These are phyloP conservation scores for Bicyclus anynana DNA, from an alignment of 1,140 invertebrate genomes.

Conservation along the genomic window DNA sequence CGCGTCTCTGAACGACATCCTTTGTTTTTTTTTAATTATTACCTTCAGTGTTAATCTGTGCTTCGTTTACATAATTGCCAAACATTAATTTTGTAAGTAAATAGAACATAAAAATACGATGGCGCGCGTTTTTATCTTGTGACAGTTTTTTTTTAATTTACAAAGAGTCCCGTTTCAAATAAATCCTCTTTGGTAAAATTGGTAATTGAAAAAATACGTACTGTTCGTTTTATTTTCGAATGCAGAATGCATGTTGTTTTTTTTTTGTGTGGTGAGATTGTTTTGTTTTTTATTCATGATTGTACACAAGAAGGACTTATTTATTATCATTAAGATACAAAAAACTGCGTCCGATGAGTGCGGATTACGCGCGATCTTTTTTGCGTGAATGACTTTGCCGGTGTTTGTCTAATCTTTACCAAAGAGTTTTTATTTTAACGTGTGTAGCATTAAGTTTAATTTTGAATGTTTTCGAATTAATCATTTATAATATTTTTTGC, in stretches of 20 bases:
- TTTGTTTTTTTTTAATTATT: conserved; percentile 16
- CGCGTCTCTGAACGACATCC: conserved; percentile 20
- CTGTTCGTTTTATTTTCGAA: conserved; percentile 9
- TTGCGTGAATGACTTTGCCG: no score
- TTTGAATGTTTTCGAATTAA: no score
- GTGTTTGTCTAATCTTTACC: conserved; percentile 9
- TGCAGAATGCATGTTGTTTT: neutral
- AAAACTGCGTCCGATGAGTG: conserved; percentile 6
- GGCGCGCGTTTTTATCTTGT: conserved; percentile 24
- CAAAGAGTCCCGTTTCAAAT: no score
- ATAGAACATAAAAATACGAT: neutral
- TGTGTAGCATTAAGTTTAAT: neutral
- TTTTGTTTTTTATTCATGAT: neutral
- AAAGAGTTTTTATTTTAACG: neutral
- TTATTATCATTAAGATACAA: no score
- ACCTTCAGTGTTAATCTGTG: conserved; percentile 8
- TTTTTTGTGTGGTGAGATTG: neutral
- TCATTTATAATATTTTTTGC: no score
- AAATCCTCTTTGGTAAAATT: no score
- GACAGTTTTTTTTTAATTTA: conserved; percentile 6
- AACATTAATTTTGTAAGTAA: conserved; percentile 16
- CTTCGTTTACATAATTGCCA: conserved; percentile 19
- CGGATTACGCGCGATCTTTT: conserved; percentile 25
- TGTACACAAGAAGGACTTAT: neutral
- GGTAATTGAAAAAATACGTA: no score